Base-by-base conservation (phyloP, 2,888 invertebrate species). In the Diarsia brunnea region DNA sequence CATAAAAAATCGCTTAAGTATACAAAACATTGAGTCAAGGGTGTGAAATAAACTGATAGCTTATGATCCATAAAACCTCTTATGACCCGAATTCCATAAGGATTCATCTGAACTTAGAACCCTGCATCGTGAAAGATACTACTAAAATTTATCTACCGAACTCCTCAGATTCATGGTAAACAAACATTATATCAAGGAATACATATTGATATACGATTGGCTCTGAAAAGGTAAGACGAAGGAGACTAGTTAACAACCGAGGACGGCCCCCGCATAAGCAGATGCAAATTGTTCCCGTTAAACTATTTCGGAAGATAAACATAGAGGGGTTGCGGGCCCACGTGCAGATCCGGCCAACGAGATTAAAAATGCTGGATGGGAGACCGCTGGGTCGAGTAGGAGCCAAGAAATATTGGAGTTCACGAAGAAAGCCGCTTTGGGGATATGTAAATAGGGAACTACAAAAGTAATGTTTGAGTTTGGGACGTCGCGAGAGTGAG, bases 251-350 rank as follows among this genome's bases (percentile, higher is more conserved):
- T 96, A 96, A 96, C 95, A 95, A 95, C 93, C 90, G 91, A 95
- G 95, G 96, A 94, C 93, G 95, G 94, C 91, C 95, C 92, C 88
- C 91, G 96, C 95, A 96, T 96, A 96, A 96, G 93, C 92, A 96
- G 94, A 96, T 96, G 96, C 96, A 96, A 96, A 96, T 96, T 95
- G 96, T 94, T 93, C 93, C 95, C 95, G 96, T 96, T 96, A 96
- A 96, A 96, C 96, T 96, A 96, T 96, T 96, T 96, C 95, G 94
- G 95, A 95, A 96, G 96, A 96, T 96, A 96, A 96, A 96, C 96
- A 96, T 89, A 92, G 94, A 94, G 96, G 93, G 95, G 89, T 91
- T 88, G 71, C 16, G 91, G 91, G 90, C 93, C 93, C 96, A 95
- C 95, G 95, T 95, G 95, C 89, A 95, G 95, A 95, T 95, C 95